Evolutionary conservation across 2,797 vertebrate genomes (phyloP), one percentile per base, ranked within the genome.

Genomic region (Sternarchorhynchus goeldii): DNA sequence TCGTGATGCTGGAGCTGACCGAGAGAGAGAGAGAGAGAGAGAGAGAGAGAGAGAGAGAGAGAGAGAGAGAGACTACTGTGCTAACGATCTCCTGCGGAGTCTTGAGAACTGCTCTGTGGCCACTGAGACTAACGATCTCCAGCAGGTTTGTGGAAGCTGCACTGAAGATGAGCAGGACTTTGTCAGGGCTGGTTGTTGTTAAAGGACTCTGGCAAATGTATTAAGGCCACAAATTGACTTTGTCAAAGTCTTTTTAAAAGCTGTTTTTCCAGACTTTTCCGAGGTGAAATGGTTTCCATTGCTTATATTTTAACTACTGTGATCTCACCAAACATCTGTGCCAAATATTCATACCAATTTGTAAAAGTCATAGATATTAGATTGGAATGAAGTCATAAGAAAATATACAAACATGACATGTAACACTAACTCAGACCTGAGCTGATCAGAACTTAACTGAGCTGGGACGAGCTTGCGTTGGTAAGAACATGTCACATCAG

Each of bases 81-180:
- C 21, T 75, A 67, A 80, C 45, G 66, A 64, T 57, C 57, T 70
- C 34, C 60, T 58, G 39, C 17, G 71, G 66, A 3, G 10, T 60
- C 63, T 32, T 41, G 58, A 39, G 50, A 78, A 77, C 18, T 31
- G 36, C 20, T 71, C 17, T 60, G 36, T 64, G 64, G 50, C 66
- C 63, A n/a, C 14, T 29, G 31, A 1, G 50, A 41, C 17, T 69
- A 59, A 75, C 45, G 58, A 64, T 56, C 41, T 69, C 32, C 59
- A 65, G 53, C 16, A 75, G 66, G 5, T 18, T 57, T 67, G 31
- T 59, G 50, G 60, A 34, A 77, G 75, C 12, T 31, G 45, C n/a
- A 63, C 16, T 59, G 34, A 20, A 1, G 34, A 63, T 60, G 34
- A 68, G 57, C 65, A 70, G 65, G 20, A 70, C 41, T 75, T 80